Conservation (phyloP, 2,888 invertebrate genomes). For the Sthenelais limicola region DNA sequence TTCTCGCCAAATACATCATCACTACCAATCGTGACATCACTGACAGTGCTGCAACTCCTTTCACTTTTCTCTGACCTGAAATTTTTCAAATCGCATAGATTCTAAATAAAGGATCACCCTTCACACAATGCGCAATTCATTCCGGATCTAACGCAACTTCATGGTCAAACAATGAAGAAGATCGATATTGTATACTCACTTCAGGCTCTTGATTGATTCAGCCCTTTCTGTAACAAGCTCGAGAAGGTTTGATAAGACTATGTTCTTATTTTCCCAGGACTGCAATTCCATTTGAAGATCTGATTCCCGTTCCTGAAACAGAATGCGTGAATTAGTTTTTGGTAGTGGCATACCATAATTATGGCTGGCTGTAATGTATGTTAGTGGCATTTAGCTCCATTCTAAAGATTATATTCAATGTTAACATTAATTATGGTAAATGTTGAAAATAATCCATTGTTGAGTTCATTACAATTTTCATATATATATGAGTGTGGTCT, state of each 20-base stretch:
- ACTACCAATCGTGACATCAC: constrained; percentile 64
- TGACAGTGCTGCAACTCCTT: constrained; percentile 57
- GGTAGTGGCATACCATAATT: no score
- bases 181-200: no score
- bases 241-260: constrained; percentile 64
- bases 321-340: no score
- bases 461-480: no score
- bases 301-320: constrained; percentile 55
- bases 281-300: constrained; percentile 65
- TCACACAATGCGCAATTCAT: no score
- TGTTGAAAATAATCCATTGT: no score
- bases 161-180: background rate
- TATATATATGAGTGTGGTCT: no score
- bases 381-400: no score
- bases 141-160: no score
- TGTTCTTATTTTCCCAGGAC: constrained; percentile 64
- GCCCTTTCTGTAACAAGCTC: constrained; percentile 70
- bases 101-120: background rate
- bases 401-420: no score
- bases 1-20: constrained; percentile 64
- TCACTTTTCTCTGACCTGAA: constrained; percentile 52
- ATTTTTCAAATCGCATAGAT: background rate
- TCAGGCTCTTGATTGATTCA: constrained; percentile 61
- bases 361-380: no score
- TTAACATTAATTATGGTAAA: no score